Conservation (phyloP, 2,113 vertebrate genomes). For the Aldabrachelys gigantea region DNA sequence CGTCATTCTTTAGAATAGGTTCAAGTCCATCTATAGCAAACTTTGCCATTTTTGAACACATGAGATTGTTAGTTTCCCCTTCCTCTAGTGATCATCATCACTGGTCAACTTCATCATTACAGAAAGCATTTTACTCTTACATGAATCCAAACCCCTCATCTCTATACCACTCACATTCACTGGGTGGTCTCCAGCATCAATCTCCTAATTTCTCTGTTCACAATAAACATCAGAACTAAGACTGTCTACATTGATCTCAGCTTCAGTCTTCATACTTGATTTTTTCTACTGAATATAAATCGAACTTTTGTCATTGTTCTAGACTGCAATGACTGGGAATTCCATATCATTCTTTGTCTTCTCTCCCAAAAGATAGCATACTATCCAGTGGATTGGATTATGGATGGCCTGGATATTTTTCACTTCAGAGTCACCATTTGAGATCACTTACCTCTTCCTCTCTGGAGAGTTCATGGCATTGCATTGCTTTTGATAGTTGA, state of each 20-base stretch:
- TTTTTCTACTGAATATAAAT: background rate
- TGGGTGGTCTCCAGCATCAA: fast-evolving
- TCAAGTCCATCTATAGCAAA: background rate
- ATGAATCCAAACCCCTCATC: background rate
- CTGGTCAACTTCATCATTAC: fast-evolving
- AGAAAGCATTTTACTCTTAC: background rate
- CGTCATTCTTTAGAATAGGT: fast-evolving
- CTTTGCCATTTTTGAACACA: background rate
- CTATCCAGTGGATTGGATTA: background rate
- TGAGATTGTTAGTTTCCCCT: background rate
- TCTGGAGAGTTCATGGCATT: background rate
- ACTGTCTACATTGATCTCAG: background rate
- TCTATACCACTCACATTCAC: background rate
- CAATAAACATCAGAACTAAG: background rate
- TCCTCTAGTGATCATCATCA: background rate
- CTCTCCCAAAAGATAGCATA: background rate
- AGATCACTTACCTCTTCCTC: fast-evolving
- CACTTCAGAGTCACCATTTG: fast-evolving
- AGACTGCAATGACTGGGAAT: background rate
- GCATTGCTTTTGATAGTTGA: background rate
- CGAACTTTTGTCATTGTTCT: background rate
- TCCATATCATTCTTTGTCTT: background rate
- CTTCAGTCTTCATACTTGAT: background rate
- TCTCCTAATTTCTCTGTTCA: background rate
- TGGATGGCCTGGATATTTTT: background rate